These are phyloP conservation scores for Allobates femoralis DNA, from an alignment of 2,797 vertebrate species.

Conservation along the genomic window DNA sequence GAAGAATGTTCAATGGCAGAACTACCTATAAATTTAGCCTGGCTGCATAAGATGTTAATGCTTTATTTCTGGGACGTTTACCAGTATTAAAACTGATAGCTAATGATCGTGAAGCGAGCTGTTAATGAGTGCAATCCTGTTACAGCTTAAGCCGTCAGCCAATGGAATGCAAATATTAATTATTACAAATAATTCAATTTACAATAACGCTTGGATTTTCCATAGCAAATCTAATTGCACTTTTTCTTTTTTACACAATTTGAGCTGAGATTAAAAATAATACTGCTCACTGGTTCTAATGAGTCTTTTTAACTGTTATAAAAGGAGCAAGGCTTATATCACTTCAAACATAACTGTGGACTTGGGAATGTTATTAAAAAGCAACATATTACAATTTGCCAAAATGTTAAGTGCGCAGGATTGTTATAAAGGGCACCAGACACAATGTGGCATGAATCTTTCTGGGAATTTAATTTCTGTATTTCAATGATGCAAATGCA, in stretches of 20 bases:
- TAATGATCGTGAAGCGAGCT: constrained; percentile 13
- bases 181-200: constrained; percentile 21
- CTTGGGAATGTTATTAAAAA: constrained; percentile 31
- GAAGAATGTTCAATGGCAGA: no score
- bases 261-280: constrained; percentile 9
- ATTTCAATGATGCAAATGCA: constrained; percentile 28
- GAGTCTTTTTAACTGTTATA: neutral
- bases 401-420: constrained; percentile 35
- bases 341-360: constrained; percentile 21
- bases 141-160: constrained; percentile 19
- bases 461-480: constrained; percentile 45
- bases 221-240: constrained; percentile 20
- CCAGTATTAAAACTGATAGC: constrained; percentile 12
- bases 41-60: neutral
- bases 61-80: constrained; percentile 22
- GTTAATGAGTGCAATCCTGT: constrained; percentile 9
- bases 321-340: constrained; percentile 15
- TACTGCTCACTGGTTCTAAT: constrained; percentile 19
- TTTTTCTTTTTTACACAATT: constrained; percentile 10
- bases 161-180: constrained; percentile 25
- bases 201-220: constrained; percentile 8
- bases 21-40: neutral
- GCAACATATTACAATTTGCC: constrained; percentile 39
- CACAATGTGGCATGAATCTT: constrained; percentile 42
- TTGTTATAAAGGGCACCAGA: constrained; percentile 34